Evolutionary conservation across 2,888 invertebrate genomes (phyloP).

Genomic region (Drosophila yooni): DNA sequence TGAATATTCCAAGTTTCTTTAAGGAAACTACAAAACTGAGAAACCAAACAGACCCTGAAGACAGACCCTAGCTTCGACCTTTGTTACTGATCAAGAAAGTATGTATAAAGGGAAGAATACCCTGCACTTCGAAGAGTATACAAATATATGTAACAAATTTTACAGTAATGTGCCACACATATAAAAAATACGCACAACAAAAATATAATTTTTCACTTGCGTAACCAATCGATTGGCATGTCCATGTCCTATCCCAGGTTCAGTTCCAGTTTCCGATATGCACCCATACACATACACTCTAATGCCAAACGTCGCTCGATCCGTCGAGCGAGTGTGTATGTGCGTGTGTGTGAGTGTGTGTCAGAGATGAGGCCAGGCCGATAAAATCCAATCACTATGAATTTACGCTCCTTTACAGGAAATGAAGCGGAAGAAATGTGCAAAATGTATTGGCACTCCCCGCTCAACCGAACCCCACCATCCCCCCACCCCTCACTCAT

Average conservation of each 20-base stretch:
- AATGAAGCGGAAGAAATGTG: slow-evolving; percentile 81
- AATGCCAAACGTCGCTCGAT: slow-evolving; percentile 9
- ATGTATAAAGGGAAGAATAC: neutral
- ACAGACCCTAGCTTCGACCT: fast-evolving
- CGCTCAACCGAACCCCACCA: slow-evolving; percentile 1
- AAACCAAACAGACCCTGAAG: neutral
- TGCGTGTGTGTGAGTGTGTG: slow-evolving; percentile 57
- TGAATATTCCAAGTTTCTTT: neutral
- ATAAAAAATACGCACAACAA: slow-evolving; percentile 71
- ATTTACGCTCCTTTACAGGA: slow-evolving; percentile 81
- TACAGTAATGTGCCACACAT: slow-evolving; percentile 74
- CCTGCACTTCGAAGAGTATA: neutral
- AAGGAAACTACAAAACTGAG: neutral
- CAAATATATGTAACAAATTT: slow-evolving; percentile 67
- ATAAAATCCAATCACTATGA: slow-evolving; percentile 81
- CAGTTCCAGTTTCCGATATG: slow-evolving; percentile 26
- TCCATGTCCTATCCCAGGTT: slow-evolving; percentile 59
- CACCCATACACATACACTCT: neutral
- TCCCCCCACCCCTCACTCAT: neutral
- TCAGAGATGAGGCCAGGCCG: slow-evolving; percentile 80
- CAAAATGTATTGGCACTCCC: slow-evolving; percentile 77
- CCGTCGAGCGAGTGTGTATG: neutral
- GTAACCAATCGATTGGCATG: slow-evolving; percentile 78
- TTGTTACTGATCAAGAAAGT: neutral
- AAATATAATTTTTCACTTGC: slow-evolving; percentile 80